A percentile compares a stretch with the other conserved stretches of the same genome.
Evolutionary conservation across 30 jellyfish, hydroid and myxozoan genomes (phyloP).

Genomic region (Sanderia malayensis): DNA sequence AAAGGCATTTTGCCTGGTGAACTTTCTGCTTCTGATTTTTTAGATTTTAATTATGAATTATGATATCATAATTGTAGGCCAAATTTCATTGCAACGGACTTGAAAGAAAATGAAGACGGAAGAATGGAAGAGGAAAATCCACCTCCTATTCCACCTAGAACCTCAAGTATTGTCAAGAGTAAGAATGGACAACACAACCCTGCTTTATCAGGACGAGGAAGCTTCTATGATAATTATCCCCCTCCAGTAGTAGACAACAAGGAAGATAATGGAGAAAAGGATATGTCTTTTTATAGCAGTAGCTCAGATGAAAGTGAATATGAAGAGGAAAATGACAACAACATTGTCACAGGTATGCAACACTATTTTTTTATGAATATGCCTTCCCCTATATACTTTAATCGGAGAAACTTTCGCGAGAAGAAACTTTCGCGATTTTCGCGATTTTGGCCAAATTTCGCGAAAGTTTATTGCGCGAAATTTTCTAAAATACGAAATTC

Average conservation of each 20-base stretch:
- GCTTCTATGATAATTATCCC: slow-evolving; percentile 70
- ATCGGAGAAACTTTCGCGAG: no score
- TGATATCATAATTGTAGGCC: no score
- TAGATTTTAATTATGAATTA: not conserved
- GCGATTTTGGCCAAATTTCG: no score
- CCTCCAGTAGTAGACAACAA: not conserved
- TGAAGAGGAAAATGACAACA: slow-evolving; percentile 75
- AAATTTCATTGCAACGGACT: slow-evolving; percentile 10
- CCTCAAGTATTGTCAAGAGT: slow-evolving; percentile 60
- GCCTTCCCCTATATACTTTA: no score
- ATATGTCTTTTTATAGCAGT: slow-evolving; percentile 44
- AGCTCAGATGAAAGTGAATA: slow-evolving; percentile 71
- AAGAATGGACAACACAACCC: not conserved
- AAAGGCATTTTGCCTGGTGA: not conserved
- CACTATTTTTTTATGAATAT: no score
- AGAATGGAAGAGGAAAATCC: slow-evolving; percentile 17
- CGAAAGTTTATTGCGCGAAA: no score
- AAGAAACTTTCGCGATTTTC: no score
- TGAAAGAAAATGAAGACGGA: not conserved
- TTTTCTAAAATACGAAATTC: no score
- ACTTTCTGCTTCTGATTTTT: not conserved
- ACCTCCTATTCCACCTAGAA: slow-evolving; percentile 80
- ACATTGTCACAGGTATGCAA: slow-evolving; percentile 85
- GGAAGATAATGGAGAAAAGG: slow-evolving; percentile 5
- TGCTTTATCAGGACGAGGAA: slow-evolving; percentile 22